A percentile compares a stretch with the other conserved stretches of the same genome.
Evolutionary conservation across 2,888 invertebrate species (phyloP).

Genomic region (Plebejus melissa): DNA sequence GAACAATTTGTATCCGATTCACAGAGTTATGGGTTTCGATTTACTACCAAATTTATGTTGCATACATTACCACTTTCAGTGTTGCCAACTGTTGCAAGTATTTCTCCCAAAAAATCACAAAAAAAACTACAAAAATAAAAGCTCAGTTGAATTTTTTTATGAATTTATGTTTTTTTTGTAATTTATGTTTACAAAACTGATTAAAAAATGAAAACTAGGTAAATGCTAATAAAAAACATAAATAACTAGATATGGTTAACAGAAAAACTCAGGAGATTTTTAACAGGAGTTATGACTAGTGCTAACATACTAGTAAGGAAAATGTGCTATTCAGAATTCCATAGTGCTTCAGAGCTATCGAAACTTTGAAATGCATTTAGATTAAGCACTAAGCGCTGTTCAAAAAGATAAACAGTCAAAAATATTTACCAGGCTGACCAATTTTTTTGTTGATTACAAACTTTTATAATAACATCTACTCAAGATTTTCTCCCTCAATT

Average conservation of each 20-base stretch:
- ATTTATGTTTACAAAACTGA: background rate
- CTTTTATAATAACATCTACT: background rate
- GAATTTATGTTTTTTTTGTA: background rate
- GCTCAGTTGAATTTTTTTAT: background rate
- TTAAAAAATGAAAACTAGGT: background rate
- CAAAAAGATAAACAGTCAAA: too few relatives aligned
- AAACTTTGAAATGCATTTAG: too few relatives aligned
- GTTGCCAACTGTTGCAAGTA: background rate
- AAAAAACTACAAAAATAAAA: background rate
- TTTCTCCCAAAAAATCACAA: background rate
- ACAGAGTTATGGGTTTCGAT: slow-evolving; percentile 7
- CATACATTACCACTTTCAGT: slow-evolving; percentile 12
- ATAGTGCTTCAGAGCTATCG: too few relatives aligned
- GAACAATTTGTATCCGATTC: slow-evolving; percentile 22
- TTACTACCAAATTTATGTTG: slow-evolving; percentile 13
- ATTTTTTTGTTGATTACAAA: too few relatives aligned
- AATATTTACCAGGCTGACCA: too few relatives aligned
- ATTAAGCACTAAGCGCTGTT: too few relatives aligned
- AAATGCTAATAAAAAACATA: background rate
- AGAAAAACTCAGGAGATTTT: too few relatives aligned
- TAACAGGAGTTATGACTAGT: too few relatives aligned
- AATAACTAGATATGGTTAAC: background rate
- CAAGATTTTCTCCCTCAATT: background rate
- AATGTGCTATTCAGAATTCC: too few relatives aligned
- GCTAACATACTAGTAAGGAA: too few relatives aligned